phyloP scores from a whole-genome alignment of 2,797 vertebrate species.

The Spinus olivaceus region DNA sequence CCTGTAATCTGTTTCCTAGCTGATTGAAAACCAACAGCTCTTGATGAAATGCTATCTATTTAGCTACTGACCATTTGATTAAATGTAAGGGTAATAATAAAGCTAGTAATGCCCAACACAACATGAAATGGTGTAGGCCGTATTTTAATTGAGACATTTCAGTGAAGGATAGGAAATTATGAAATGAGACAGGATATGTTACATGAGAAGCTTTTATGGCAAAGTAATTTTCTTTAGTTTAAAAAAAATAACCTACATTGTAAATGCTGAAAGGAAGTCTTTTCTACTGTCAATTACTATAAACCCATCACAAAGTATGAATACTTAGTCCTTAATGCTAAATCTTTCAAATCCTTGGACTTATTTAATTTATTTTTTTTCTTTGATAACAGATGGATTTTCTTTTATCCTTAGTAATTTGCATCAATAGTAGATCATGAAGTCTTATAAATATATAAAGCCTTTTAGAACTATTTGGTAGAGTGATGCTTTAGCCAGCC shows the following conservation, averaged over 20 bases:
- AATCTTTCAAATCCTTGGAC: conserved; percentile 63
- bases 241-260: neutral
- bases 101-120: neutral
- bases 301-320: conserved; percentile 48
- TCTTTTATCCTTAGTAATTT: conserved; percentile 69
- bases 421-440: conserved; percentile 64
- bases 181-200: neutral
- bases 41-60: conserved; percentile 47
- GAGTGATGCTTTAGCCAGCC: conserved; percentile 18
- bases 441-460: conserved; percentile 66
- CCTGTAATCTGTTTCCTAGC: conserved; percentile 4
- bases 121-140: neutral
- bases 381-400: conserved; percentile 66
- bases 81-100: conserved; percentile 30
- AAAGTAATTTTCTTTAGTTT: conserved; percentile 8
- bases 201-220: neutral
- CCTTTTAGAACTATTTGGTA: conserved; percentile 61
- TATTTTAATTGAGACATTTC: conserved; percentile 28
- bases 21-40: conserved; percentile 4
- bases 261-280: conserved; percentile 39
- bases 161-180: neutral
- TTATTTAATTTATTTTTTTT: conserved; percentile 56
- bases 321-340: conserved; percentile 59
- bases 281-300: conserved; percentile 46
- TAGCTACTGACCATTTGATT: conserved; percentile 44